phyloP scores from a whole-genome alignment of 2,113 vertebrate species.

The Ochotona curzoniae region DNA sequence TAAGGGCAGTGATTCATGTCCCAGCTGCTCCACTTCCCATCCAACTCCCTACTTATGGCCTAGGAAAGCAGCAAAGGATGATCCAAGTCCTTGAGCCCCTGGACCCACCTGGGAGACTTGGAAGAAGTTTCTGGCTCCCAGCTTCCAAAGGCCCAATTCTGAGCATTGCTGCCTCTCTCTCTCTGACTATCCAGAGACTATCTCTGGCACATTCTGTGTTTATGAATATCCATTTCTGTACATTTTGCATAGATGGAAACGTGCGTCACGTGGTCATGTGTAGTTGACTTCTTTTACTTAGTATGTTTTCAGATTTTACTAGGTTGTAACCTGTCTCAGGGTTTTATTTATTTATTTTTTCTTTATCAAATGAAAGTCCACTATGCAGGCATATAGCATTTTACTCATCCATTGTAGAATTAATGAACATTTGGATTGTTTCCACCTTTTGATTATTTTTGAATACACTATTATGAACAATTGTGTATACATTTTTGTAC shows the following conservation, averaged over 20 bases:
- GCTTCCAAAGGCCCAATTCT: too few relatives aligned
- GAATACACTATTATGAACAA: neutral
- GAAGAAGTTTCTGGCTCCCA: too few relatives aligned
- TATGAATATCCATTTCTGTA: neutral
- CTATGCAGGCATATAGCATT: neutral
- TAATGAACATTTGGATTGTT: neutral
- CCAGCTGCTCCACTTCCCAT: too few relatives aligned
- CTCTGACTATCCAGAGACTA: too few relatives aligned
- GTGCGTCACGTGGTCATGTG: neutral
- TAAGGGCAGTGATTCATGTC: too few relatives aligned
- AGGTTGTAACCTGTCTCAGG: neutral
- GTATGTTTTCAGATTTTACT: neutral
- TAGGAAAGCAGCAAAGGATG: too few relatives aligned
- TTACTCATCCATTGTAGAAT: neutral
- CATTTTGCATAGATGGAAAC: neutral
- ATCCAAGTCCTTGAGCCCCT: too few relatives aligned
- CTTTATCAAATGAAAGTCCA: neutral
- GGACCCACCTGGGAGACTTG: too few relatives aligned
- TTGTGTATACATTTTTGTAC: neutral
- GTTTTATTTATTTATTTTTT: conserved; percentile 48
- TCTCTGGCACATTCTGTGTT: neutral
- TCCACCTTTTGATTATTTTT: neutral
- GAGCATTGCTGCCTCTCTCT: too few relatives aligned
- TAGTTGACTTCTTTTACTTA: neutral
- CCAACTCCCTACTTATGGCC: too few relatives aligned